A percentile compares a stretch with the other conserved stretches of the same genome.
Conservation (phyloP, 2,888 invertebrate species). For the Carabus problematicus region DNA sequence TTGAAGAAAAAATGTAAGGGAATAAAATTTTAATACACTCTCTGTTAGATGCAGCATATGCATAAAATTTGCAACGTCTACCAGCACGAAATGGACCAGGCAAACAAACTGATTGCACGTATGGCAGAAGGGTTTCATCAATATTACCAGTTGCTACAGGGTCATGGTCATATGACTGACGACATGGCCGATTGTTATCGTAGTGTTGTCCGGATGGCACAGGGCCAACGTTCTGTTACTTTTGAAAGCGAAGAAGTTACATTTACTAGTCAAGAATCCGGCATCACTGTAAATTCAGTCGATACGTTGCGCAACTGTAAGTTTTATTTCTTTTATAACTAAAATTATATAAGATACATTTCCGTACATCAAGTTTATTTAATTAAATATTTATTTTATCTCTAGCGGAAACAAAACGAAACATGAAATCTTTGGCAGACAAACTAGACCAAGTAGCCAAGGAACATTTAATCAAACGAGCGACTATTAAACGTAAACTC, state of each 20-base stretch:
- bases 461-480: constrained; percentile 5
- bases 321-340: constrained; percentile 5
- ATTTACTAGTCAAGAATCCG: constrained; percentile 48
- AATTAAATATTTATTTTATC: constrained; percentile 7
- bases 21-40: background rate
- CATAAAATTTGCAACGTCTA: constrained; percentile 44
- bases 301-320: constrained; percentile 2
- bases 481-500: constrained; percentile 26
- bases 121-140: constrained; percentile 64
- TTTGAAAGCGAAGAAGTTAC: constrained; percentile 64
- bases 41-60: constrained; percentile 48
- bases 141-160: constrained; percentile 66
- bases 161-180: constrained; percentile 66
- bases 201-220: constrained; percentile 66
- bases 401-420: background rate
- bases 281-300: constrained; percentile 42
- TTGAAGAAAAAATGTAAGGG: constrained; percentile 1
- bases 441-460: background rate
- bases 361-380: background rate
- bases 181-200: constrained; percentile 65
- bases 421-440: background rate
- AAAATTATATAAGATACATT: background rate
- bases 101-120: constrained; percentile 49
- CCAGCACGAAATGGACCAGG: constrained; percentile 48
- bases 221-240: constrained; percentile 66